These are phyloP conservation scores for Trachymyrmex cornetzi DNA, from an alignment of 1,140 invertebrate genomes.

Conservation along the genomic window DNA sequence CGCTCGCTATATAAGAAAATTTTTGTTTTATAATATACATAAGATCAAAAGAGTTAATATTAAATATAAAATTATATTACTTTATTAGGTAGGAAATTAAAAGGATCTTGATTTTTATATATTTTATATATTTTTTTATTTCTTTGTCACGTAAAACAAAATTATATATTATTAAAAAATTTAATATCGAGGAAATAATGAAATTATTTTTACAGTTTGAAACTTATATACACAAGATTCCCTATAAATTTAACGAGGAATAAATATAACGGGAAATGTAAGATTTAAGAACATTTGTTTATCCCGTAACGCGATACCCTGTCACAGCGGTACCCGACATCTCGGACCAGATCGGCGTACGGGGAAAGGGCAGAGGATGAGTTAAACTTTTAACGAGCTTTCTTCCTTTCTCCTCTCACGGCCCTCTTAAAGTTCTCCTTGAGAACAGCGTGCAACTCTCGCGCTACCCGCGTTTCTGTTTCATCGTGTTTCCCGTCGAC, in stretches of 20 bases:
- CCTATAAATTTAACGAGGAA: not conserved
- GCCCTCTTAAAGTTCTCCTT: constrained; percentile 52
- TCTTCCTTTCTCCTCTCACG: constrained; percentile 49
- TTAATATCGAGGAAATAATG: not conserved
- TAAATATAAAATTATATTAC: not conserved
- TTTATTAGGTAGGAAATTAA: not conserved
- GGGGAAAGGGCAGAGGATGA: constrained; percentile 14
- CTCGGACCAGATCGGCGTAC: constrained; percentile 5
- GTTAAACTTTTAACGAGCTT: constrained; percentile 65
- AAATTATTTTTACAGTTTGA: not conserved
- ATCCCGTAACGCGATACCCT: constrained; percentile 33
- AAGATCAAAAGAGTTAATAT: not conserved
- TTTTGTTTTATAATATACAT: not conserved
- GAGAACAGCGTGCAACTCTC: constrained; percentile 43
- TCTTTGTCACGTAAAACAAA: not conserved
- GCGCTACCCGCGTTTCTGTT: constrained; percentile 43
- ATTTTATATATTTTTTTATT: not conserved
- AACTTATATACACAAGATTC: not conserved
- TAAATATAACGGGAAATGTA: constrained; percentile 46
- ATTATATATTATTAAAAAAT: constrained; percentile 7
- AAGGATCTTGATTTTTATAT: not conserved
- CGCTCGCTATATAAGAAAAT: too few species aligned
- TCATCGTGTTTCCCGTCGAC: constrained; percentile 59
- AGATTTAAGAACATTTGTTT: constrained; percentile 59
- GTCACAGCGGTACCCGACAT: constrained; percentile 45